Conservation (phyloP, 2,888 invertebrate genomes). For the Hyppa rectilinea region DNA sequence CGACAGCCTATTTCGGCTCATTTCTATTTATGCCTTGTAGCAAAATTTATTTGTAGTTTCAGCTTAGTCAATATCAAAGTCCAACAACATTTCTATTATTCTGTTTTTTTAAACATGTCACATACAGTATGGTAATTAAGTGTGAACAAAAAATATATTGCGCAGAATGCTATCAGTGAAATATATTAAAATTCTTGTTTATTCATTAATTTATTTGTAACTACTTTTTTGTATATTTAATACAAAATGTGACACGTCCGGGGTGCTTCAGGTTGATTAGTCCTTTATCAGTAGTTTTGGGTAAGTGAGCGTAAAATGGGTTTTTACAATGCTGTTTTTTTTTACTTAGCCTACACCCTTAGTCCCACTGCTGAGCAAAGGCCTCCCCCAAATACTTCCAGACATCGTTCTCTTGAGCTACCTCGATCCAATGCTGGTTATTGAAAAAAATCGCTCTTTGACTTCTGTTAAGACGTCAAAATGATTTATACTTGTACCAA, state of each 20-base stretch:
- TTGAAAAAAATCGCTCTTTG: too few species aligned
- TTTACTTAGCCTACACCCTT: too few species aligned
- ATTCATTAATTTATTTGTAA: neutral
- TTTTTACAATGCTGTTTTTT: neutral
- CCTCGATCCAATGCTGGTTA: too few species aligned
- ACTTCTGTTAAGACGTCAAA: too few species aligned
- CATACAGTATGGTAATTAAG: neutral
- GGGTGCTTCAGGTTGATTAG: neutral
- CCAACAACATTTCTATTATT: neutral
- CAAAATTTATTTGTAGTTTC: neutral
- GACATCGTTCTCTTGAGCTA: too few species aligned
- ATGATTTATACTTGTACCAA: too few species aligned
- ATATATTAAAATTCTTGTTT: neutral
- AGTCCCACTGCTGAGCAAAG: too few species aligned
- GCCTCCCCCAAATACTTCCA: too few species aligned
- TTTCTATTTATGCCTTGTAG: neutral
- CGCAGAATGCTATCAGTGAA: conserved; percentile 5
- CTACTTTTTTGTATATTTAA: neutral
- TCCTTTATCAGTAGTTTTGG: neutral
- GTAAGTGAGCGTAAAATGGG: neutral
- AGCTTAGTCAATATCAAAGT: neutral
- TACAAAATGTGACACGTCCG: neutral
- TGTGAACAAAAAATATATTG: conserved; percentile 1
- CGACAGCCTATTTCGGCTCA: neutral
- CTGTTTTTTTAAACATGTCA: neutral